Evolutionary conservation across 2,888 invertebrate species (phyloP).

Genomic region (Dugesia japonica): DNA sequence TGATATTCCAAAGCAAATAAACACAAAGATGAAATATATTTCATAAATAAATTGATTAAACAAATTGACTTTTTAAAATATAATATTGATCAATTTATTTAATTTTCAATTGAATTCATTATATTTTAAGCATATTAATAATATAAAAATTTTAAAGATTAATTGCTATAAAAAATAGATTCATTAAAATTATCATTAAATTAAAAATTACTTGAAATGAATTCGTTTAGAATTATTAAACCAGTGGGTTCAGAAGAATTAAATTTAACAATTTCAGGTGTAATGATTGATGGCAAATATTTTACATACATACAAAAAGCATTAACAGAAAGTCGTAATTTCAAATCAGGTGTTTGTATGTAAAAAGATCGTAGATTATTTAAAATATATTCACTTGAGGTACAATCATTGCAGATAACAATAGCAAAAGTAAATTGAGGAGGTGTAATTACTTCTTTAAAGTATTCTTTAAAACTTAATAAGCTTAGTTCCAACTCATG

Average conservation of each 20-base stretch:
- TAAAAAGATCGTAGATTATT: background rate
- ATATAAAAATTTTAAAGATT: too few relatives aligned
- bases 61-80: too few relatives aligned
- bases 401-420: background rate
- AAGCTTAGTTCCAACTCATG: background rate
- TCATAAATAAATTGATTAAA: too few relatives aligned
- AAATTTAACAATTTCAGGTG: background rate
- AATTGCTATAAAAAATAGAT: too few relatives aligned
- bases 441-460: background rate
- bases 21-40: too few relatives aligned
- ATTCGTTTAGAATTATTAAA: background rate
- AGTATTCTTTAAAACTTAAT: background rate
- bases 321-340: background rate
- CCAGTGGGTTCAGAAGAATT: background rate
- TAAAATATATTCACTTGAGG: background rate
- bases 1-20: too few relatives aligned
- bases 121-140: too few relatives aligned
- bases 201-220: background rate
- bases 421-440: conserved; percentile 17
- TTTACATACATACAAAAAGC: background rate
- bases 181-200: too few relatives aligned
- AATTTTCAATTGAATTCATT: too few relatives aligned
- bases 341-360: background rate
- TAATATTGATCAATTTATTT: too few relatives aligned
- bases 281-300: background rate